Evolutionary conservation across 2,113 vertebrate genomes (phyloP).

Genomic region (Pandion haliaetus): DNA sequence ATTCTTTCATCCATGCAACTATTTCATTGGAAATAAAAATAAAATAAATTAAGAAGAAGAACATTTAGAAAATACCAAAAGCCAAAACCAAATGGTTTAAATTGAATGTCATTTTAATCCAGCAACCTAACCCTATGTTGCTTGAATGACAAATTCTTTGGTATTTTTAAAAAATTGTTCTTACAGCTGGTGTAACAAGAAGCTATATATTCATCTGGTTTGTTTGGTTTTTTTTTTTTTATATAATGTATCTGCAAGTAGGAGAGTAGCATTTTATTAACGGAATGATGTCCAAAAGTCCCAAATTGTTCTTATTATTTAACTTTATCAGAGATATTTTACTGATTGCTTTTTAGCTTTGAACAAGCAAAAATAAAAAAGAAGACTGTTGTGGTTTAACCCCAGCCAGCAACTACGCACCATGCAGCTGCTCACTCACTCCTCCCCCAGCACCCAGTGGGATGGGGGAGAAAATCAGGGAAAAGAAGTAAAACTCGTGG

Average conservation of each 20-base stretch:
- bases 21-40: background rate
- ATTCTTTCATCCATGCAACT: background rate
- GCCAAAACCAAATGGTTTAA: background rate
- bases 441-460: no score
- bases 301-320: background rate
- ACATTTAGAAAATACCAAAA: background rate
- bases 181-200: background rate
- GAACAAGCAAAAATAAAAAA: background rate
- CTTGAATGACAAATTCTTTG: background rate
- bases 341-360: background rate
- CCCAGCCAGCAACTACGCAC: no score
- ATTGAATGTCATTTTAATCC: background rate
- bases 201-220: background rate
- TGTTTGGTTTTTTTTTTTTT: background rate
- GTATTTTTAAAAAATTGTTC: background rate
- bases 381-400: no score
- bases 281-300: background rate
- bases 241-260: background rate
- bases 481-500: no score
- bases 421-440: no score
- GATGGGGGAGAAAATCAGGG: no score
- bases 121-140: background rate
- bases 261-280: background rate
- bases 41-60: background rate
- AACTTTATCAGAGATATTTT: background rate